Percentiles rank a stretch among this genome's conserved stretches.
Evolutionary conservation across 2,113 vertebrate genomes (phyloP).

Genomic region (Thermophis baileyi): DNA sequence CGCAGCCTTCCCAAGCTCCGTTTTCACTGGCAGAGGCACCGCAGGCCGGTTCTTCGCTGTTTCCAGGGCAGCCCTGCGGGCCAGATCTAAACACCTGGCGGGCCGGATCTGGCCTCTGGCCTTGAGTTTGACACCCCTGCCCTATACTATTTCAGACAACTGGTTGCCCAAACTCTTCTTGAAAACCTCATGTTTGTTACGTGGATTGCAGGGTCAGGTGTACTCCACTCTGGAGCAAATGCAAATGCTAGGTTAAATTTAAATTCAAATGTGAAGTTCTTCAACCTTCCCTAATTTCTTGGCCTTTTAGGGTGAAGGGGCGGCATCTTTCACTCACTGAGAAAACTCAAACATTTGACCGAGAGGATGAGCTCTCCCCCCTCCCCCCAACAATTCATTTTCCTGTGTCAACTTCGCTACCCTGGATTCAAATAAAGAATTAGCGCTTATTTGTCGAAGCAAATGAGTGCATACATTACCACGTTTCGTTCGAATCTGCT

Average conservation of each 20-base stretch:
- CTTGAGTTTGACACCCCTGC: no score
- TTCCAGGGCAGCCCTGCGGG: no score
- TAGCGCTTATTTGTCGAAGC: background rate
- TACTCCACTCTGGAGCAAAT: background rate
- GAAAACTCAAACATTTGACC: background rate
- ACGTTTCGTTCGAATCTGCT: background rate
- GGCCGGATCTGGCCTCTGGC: no score
- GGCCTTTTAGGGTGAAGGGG: background rate
- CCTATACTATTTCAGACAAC: no score
- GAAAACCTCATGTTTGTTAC: background rate
- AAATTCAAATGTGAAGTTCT: background rate
- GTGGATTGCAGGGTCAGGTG: background rate
- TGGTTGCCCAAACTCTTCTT: no score
- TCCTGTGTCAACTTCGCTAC: background rate
- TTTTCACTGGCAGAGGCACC: no score
- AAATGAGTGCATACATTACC: background rate
- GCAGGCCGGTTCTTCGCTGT: no score
- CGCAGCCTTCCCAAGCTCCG: no score
- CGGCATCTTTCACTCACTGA: background rate
- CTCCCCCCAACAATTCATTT: background rate
- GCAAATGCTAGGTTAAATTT: background rate
- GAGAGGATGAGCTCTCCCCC: no score
- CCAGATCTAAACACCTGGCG: no score
- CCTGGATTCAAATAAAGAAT: background rate
- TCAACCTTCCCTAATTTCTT: background rate